Evolutionary conservation across 2,113 vertebrate genomes (phyloP).

Genomic region (Crotalus tigris): DNA sequence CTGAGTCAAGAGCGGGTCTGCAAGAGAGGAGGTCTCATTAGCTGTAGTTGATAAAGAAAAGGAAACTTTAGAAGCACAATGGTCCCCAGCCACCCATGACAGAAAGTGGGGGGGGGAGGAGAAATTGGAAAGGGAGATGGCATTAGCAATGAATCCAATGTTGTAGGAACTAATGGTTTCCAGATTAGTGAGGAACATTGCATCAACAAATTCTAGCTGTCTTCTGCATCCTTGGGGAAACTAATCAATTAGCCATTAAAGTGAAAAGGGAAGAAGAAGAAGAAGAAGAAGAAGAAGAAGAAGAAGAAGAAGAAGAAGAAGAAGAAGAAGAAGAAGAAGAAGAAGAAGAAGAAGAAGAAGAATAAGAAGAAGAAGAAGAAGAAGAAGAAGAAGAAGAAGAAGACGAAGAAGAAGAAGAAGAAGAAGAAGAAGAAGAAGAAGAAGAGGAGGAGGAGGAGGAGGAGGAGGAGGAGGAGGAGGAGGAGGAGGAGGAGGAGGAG

Average conservation of each 20-base stretch:
- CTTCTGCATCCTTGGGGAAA: background rate
- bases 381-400: background rate
- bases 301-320: background rate
- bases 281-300: background rate
- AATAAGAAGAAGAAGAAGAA: background rate
- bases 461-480: too few species aligned
- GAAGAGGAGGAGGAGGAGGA: too few species aligned
- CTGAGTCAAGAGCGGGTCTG: background rate
- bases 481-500: too few species aligned
- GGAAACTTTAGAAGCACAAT: background rate
- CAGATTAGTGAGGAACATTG: background rate
- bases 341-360: background rate
- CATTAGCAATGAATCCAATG: background rate
- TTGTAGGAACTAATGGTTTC: background rate
- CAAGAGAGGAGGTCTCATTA: background rate
- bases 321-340: too few species aligned
- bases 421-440: too few species aligned
- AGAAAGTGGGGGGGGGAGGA: background rate
- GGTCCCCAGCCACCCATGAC: background rate
- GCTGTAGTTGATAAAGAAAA: background rate
- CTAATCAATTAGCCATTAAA: background rate
- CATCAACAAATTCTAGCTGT: background rate
- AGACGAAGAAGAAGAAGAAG: background rate
- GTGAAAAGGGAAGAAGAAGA: background rate
- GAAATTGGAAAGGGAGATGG: background rate